phyloP scores from a whole-genome alignment of 2,888 invertebrate genomes.

The Drosophila recens region DNA sequence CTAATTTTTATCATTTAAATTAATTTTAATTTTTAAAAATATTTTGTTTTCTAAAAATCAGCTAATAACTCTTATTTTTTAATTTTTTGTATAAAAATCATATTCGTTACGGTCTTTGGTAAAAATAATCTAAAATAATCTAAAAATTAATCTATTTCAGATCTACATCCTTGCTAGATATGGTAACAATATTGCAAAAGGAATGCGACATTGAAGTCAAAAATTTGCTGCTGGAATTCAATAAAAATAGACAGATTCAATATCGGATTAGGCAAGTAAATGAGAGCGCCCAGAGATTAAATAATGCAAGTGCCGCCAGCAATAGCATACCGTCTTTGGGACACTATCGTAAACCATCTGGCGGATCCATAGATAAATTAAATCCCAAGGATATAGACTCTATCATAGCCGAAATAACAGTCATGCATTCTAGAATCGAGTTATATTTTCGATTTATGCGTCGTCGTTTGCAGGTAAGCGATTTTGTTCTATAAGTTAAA shows the following conservation, averaged over 20 bases:
- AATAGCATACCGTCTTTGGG: constrained; percentile 74
- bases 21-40: too few species aligned
- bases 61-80: too few species aligned
- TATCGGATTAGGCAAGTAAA: constrained; percentile 88
- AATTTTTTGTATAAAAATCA: too few species aligned
- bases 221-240: constrained; percentile 90
- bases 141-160: constrained; percentile 22
- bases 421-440: constrained; percentile 95
- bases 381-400: constrained; percentile 95
- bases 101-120: too few species aligned
- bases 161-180: constrained; percentile 89
- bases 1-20: too few species aligned
- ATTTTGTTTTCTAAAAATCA: too few species aligned
- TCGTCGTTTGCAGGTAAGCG: constrained; percentile 89
- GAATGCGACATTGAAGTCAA: constrained; percentile 90
- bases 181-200: constrained; percentile 90
- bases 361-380: constrained; percentile 86
- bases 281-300: constrained; percentile 86
- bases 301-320: constrained; percentile 50
- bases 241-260: constrained; percentile 88
- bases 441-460: constrained; percentile 95
- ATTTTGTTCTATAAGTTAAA: not conserved
- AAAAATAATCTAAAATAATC: not conserved
- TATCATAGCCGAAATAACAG: constrained; percentile 94
- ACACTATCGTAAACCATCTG: constrained; percentile 84